Evolutionary conservation across 2,797 vertebrate genomes (phyloP), one percentile per base, ranked within the genome.

Genomic region (Pipistrellus nathusii): DNA sequence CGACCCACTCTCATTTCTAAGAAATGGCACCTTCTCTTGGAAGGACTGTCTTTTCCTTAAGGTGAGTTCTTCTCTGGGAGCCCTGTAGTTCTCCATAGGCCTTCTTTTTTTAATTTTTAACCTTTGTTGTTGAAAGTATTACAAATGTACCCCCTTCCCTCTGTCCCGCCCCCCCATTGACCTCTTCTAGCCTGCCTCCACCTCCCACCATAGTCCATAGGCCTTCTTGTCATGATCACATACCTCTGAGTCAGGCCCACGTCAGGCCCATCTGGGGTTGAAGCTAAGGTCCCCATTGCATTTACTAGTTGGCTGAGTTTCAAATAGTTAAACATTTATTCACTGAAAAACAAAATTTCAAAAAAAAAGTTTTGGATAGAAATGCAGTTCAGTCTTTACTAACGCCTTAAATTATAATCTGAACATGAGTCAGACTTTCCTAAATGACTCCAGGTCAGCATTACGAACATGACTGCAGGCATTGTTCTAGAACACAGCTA

Each of bases 281-380:
- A 55, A 17, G 51, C 44, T 48, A 80, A 90, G 64, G 25, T 23
- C 32, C n/a, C 15, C 51, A 48, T 81, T 88, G 21, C 2, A 8
- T 73, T 71, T 88, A 83, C 55, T 73, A 38, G 83, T 18, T 77
- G 85, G 9, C 11, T 72, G 23, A 81, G 13, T 88, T 92, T 85
- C 69, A 85, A 88, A 77, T 8, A 57, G 23, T 64, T 66, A 68
- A 48, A 41, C n/a, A 57, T 85, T 78, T 83, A 55, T 73, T 77
- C 44, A 27, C 62, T 32, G 57, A 66, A 69, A 94, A 93, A 64
- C 5, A 44, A 48, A 92, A 30, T 53, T 73, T 66, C 6, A 51
- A 81, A 71, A 17, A 68, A 2, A 38, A 41, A 41, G 35, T 72
- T 85, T 59, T 80, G 55, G 9, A 25, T 48, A 53, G 75, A 73